phyloP scores from a whole-genome alignment of 2,797 vertebrate species.

The Decapterus maruadsi region DNA sequence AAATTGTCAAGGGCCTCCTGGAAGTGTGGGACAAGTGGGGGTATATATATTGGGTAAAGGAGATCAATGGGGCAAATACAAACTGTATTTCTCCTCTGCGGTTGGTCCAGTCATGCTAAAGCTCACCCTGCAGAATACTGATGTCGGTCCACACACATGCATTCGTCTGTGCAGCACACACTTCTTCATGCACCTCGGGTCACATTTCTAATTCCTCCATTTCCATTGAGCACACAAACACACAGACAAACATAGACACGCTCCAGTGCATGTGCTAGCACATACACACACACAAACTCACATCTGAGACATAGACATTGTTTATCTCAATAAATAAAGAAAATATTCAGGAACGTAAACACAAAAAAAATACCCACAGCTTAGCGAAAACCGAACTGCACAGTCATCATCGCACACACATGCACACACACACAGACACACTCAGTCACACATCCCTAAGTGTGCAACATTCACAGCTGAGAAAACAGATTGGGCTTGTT shows the following conservation, averaged over 20 bases:
- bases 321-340: neutral
- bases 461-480: slow-evolving; percentile 73
- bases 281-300: slow-evolving; percentile 14
- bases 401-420: slow-evolving; percentile 34
- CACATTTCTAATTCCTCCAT: slow-evolving; percentile 63
- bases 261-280: neutral
- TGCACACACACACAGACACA: slow-evolving; percentile 31
- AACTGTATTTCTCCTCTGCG: slow-evolving; percentile 38
- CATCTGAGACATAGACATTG: neutral
- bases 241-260: slow-evolving; percentile 40
- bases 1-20: slow-evolving; percentile 12
- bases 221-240: slow-evolving; percentile 40
- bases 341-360: neutral
- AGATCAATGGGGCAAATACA: slow-evolving; percentile 26
- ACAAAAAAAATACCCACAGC: slow-evolving; percentile 7
- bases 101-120: slow-evolving; percentile 50
- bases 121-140: slow-evolving; percentile 67
- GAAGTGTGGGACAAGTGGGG: neutral
- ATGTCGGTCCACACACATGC: slow-evolving; percentile 66
- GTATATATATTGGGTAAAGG: slow-evolving; percentile 11
- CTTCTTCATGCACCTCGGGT: slow-evolving; percentile 57
- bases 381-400: slow-evolving; percentile 21
- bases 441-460: slow-evolving; percentile 55
- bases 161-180: slow-evolving; percentile 49
- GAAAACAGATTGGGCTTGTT: slow-evolving; percentile 81